Conservation (phyloP, 1,140 invertebrate genomes). For the Lepidurus packardi region DNA sequence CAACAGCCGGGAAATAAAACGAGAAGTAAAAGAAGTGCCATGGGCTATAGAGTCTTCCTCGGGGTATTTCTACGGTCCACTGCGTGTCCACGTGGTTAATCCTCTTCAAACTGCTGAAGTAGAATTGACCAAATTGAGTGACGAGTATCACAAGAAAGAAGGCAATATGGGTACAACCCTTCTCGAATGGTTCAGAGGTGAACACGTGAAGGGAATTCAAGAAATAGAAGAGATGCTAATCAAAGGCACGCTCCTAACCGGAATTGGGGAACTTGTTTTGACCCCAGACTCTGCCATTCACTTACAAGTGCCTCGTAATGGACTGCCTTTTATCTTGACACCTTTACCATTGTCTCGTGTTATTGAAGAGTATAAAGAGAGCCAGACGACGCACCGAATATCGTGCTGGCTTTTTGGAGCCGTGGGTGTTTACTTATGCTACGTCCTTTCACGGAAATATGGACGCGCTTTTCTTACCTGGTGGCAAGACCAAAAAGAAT, state of each 20-base stretch:
- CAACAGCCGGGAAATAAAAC: neutral
- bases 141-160: neutral
- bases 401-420: neutral
- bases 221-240: neutral
- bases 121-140: neutral
- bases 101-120: neutral
- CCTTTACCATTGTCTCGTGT: neutral
- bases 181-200: neutral
- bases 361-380: neutral
- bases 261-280: constrained; percentile 7
- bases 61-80: neutral
- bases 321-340: neutral
- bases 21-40: neutral
- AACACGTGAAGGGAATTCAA: neutral
- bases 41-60: neutral
- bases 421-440: neutral
- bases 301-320: neutral
- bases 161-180: neutral
- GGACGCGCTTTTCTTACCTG: neutral
- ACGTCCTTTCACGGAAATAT: neutral
- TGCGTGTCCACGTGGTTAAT: neutral
- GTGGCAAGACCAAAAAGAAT: neutral
- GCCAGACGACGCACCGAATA: neutral
- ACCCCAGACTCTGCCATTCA: neutral
- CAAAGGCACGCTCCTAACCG: neutral